A percentile compares a stretch with the other conserved stretches of the same genome.
phyloP scores from a whole-genome alignment of 64 coral and sea anemone species.

The Montipora efflorescens region DNA sequence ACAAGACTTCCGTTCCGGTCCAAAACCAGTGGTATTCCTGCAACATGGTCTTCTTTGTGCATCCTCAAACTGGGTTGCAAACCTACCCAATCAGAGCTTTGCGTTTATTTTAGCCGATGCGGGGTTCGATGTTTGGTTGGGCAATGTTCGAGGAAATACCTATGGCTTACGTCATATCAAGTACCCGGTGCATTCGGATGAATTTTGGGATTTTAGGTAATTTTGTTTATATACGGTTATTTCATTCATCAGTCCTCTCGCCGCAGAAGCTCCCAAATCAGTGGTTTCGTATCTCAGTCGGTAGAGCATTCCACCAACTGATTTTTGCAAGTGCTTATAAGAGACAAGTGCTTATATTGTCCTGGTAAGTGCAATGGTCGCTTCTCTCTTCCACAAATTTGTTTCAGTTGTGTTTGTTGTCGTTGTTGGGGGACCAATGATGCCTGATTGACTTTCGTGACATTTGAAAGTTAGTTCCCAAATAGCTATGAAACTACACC shows the following conservation, averaged over 20 bases:
- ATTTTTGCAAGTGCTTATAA: too few relatives aligned
- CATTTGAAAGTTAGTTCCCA: too few relatives aligned
- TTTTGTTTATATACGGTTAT: neutral
- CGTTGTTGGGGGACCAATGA: too few relatives aligned
- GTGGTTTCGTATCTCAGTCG: too few relatives aligned
- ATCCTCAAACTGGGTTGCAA: conserved; percentile 80
- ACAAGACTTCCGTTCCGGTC: neutral
- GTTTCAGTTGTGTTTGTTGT: too few relatives aligned
- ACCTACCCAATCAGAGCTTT: conserved; percentile 77
- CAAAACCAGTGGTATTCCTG: conserved; percentile 64
- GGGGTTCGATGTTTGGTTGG: conserved; percentile 92
- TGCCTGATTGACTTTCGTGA: too few relatives aligned
- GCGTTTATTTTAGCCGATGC: conserved; percentile 86
- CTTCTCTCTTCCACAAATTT: too few relatives aligned
- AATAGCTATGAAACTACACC: too few relatives aligned
- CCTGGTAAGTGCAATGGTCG: too few relatives aligned
- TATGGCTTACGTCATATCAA: conserved; percentile 84
- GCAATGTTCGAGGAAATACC: conserved; percentile 88
- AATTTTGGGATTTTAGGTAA: conserved; percentile 96
- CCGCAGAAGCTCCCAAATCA: too few relatives aligned
- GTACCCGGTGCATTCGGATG: conserved; percentile 79
- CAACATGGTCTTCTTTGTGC: conserved; percentile 79
- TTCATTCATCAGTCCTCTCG: neutral
- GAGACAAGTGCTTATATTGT: too few relatives aligned
- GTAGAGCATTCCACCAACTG: too few relatives aligned